These are phyloP conservation scores for Boloria selene DNA, from an alignment of 2,888 invertebrate genomes.

Conservation along the genomic window DNA sequence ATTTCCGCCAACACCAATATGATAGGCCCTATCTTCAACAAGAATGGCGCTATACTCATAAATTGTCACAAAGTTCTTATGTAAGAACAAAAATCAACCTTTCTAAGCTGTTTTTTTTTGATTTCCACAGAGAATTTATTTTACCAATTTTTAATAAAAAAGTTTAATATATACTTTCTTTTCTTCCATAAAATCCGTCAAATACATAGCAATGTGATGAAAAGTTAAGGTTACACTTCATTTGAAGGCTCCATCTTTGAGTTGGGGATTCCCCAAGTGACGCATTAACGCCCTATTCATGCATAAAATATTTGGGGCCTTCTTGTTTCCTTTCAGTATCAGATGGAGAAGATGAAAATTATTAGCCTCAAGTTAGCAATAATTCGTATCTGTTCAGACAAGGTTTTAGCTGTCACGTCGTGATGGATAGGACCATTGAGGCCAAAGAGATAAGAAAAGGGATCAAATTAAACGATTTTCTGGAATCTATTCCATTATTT, in stretches of 20 bases:
- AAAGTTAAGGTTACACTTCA: slow-evolving; percentile 16
- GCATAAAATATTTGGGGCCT: slow-evolving; percentile 13
- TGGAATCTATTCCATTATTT: slow-evolving; percentile 28
- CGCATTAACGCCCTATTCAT: slow-evolving; percentile 48
- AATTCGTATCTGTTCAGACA: slow-evolving; percentile 36
- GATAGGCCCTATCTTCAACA: too few relatives aligned
- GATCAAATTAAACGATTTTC: slow-evolving; percentile 38
- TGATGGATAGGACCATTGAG: slow-evolving; percentile 35
- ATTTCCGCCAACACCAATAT: too few relatives aligned
- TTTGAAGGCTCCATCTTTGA: slow-evolving; percentile 18
- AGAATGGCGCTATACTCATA: too few relatives aligned
- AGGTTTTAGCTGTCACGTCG: slow-evolving; percentile 33
- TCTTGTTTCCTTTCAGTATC: slow-evolving; percentile 19
- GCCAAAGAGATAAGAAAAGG: slow-evolving; percentile 29
- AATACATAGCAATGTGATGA: not conserved
- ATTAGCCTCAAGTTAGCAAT: slow-evolving; percentile 45
- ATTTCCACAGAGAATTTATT: not conserved
- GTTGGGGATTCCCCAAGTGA: slow-evolving; percentile 16
- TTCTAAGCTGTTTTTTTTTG: too few relatives aligned
- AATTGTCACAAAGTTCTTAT: too few relatives aligned
- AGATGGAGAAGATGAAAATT: slow-evolving; percentile 43
- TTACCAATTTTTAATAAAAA: not conserved
- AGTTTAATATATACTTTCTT: not conserved
- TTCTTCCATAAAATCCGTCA: not conserved
- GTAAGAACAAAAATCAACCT: too few relatives aligned